Evolutionary conservation across 1,140 invertebrate species (phyloP).

Genomic region (Bombus consobrinus): DNA sequence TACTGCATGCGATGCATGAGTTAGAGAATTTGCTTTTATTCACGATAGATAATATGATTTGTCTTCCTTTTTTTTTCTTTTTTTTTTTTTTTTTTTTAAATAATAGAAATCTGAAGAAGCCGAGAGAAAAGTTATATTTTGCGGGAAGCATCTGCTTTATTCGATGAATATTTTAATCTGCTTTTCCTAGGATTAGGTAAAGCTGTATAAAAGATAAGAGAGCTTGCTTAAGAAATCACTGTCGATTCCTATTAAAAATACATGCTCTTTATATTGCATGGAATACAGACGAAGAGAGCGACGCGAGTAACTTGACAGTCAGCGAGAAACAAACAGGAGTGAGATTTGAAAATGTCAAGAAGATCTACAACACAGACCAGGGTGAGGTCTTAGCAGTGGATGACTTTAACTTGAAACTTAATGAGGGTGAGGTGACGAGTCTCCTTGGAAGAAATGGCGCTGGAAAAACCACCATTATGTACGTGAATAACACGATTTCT

Average conservation of each 20-base stretch:
- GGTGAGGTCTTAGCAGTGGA: slow-evolving; percentile 84
- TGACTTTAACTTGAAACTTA: slow-evolving; percentile 88
- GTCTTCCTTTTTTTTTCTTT: too few relatives aligned
- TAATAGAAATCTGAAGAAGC: not conserved
- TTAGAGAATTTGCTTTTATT: not conserved
- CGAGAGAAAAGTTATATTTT: not conserved
- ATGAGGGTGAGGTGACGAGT: slow-evolving; percentile 86
- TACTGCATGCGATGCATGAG: slow-evolving; percentile 22
- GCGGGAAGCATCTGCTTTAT: slow-evolving; percentile 11
- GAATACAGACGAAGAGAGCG: slow-evolving; percentile 70
- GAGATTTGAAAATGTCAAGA: slow-evolving; percentile 80
- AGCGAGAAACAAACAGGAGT: slow-evolving; percentile 81
- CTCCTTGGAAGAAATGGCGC: slow-evolving; percentile 92
- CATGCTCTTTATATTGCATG: not conserved
- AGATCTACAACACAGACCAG: slow-evolving; percentile 79
- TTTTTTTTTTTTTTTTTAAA: too few relatives aligned
- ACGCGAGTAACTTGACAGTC: slow-evolving; percentile 72
- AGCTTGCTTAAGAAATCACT: slow-evolving; percentile 37
- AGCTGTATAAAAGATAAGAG: slow-evolving; percentile 24
- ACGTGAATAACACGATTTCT: slow-evolving; percentile 68
- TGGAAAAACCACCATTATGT: slow-evolving; percentile 92
- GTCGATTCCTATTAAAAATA: not conserved
- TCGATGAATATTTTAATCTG: slow-evolving; percentile 10
- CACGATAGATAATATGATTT: too few relatives aligned
- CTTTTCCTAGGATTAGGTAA: slow-evolving; percentile 22